A percentile compares a stretch with the other conserved stretches of the same genome.
phyloP scores from a whole-genome alignment of 2,888 invertebrate genomes.

The Scaptomyza reducta region DNA sequence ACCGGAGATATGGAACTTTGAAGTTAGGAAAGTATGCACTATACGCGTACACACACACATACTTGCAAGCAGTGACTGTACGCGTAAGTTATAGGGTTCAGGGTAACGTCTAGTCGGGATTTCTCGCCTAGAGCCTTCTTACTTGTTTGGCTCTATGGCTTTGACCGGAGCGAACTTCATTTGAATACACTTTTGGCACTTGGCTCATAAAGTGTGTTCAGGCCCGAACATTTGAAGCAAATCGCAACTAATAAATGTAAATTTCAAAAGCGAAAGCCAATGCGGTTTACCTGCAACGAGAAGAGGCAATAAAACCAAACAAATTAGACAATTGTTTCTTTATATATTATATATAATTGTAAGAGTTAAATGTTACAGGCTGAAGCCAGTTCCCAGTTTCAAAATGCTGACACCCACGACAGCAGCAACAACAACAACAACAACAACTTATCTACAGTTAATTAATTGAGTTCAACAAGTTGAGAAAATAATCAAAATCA shows the following conservation, averaged over 20 bases:
- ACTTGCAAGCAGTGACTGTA: too few relatives aligned
- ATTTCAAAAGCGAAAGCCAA: conserved; percentile 9
- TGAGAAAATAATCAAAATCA: conserved; percentile 81
- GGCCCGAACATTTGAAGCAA: conserved; percentile 27
- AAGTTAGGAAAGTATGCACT: too few relatives aligned
- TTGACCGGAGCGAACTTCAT: conserved; percentile 61
- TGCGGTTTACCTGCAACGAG: conserved; percentile 62
- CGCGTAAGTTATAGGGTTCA: conserved; percentile 34
- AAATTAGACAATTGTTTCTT: conserved; percentile 18
- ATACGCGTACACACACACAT: too few relatives aligned
- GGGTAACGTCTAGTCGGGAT: too few relatives aligned
- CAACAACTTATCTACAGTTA: conserved; percentile 72
- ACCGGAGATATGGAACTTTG: too few relatives aligned
- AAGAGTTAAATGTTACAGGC: conserved; percentile 7
- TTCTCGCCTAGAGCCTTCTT: too few relatives aligned
- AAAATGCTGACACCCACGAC: conserved; percentile 16
- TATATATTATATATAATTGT: background rate
- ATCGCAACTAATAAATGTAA: conserved; percentile 9
- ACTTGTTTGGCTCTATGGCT: conserved; percentile 43
- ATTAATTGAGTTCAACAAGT: conserved; percentile 82
- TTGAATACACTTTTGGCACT: conserved; percentile 75
- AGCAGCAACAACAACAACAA: conserved; percentile 65
- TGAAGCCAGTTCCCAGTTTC: conserved; percentile 39
- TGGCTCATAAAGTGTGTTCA: conserved; percentile 56
- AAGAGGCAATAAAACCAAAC: conserved; percentile 14